Base-by-base conservation (phyloP, 2,113 vertebrate species). In the Taurulus bubalis region DNA sequence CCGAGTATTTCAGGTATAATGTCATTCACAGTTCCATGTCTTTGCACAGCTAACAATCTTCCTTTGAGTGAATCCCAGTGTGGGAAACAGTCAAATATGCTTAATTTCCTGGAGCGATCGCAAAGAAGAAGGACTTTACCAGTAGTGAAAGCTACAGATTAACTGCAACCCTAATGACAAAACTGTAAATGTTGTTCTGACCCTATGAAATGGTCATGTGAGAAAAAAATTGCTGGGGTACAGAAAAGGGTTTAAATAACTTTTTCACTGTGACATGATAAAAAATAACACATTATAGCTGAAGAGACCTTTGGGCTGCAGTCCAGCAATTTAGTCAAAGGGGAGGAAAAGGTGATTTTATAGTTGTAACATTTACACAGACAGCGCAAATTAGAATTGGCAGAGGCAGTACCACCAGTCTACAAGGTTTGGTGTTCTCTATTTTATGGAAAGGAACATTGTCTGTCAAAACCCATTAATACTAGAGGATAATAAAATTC, bases 151-250 rank as follows among this genome's bases (percentile, higher is more conserved):
- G 34, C 32, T 22, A 9, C 65, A 79, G 71, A 82, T 75, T 53
- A 71, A 79, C 66, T 75, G 32, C 70, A 59, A 45, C 64, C 40
- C 65, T 86, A n/a, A 32, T 65, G 47, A 64, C 64, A 65, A 47
- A 53, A 63, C 56, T 66, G 53, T 74, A 63, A 83, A 77, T 69
- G 76, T 32, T 76, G 51, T 26, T 66, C 12, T 16, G 56, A 77
- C 63, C 55, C 24, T n/a, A 45, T 12, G 34, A 80, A 62, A 56
- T 30, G 62, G 28, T 40, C 4, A 9, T 18, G n/a, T 63, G 67
- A 47, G 26, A 22, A 36, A 18, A 51, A 32, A 68, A 36, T 9
- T 56, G 62, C 68, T 20, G 34, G 5, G 42, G 6, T 18, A 36
- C 7, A 49, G 36, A 64, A n/a, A 58, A n/a, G 51, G 36, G 34